phyloP scores from a whole-genome alignment of 2,888 invertebrate species.

The Pristionchus maxplancki region DNA sequence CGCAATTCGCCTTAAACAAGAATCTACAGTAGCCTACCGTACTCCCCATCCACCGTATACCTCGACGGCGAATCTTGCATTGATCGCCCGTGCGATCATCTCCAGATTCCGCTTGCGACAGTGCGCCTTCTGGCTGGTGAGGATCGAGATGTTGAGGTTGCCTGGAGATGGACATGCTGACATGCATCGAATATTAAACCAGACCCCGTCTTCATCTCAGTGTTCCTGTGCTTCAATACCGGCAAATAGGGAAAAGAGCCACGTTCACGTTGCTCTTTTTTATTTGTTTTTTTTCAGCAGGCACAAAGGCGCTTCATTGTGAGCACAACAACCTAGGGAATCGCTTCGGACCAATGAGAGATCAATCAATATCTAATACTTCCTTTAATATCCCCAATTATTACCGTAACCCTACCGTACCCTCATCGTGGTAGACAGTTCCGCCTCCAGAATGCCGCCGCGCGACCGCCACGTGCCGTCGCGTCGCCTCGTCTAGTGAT shows the following conservation, averaged over 20 bases:
- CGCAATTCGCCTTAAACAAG: too few species aligned
- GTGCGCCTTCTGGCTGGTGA: conserved; percentile 89
- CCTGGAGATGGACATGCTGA: too few species aligned
- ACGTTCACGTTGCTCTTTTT: too few species aligned
- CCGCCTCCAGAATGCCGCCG: conserved; percentile 95
- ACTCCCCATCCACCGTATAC: conserved; percentile 59
- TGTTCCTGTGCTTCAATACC: too few species aligned
- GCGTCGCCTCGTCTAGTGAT: conserved; percentile 81
- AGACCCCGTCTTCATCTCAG: too few species aligned
- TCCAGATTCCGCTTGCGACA: conserved; percentile 91
- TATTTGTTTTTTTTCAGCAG: too few species aligned
- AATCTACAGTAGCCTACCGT: neutral
- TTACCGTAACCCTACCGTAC: conserved; percentile 78
- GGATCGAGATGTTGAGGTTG: conserved; percentile 93
- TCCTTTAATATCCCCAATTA: too few species aligned
- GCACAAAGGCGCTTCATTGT: too few species aligned
- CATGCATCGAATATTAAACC: too few species aligned
- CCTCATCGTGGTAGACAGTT: conserved; percentile 95
- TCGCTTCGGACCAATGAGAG: neutral
- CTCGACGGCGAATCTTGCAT: conserved; percentile 87
- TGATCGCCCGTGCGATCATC: conserved; percentile 88
- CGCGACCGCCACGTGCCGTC: conserved; percentile 56
- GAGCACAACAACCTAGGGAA: too few species aligned
- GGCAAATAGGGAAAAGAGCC: too few species aligned
- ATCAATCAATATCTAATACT: too few species aligned